phyloP scores from a whole-genome alignment of 2,113 vertebrate genomes.

The Notiomystis cincta region DNA sequence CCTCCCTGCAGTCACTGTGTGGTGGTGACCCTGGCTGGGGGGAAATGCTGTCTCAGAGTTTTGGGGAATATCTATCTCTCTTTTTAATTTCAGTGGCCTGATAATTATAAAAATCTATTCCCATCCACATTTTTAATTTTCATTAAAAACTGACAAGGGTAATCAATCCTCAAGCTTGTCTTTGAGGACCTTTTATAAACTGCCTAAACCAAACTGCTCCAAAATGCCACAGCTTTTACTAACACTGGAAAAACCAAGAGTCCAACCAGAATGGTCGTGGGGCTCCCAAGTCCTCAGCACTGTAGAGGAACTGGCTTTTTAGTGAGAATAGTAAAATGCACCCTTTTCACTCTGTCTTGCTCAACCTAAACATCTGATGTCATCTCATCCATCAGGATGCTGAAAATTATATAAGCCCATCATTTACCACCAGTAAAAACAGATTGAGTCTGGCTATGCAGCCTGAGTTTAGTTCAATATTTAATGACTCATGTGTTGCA shows the following conservation, averaged over 20 bases:
- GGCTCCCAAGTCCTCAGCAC: neutral
- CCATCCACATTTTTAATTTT: conserved; percentile 6
- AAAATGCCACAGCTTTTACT: neutral
- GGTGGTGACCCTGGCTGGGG: neutral
- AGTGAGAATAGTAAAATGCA: neutral
- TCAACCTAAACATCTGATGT: neutral
- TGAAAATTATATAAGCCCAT: conserved; percentile 32
- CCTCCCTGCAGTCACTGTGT: neutral
- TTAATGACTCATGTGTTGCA: conserved; percentile 1
- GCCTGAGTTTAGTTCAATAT: conserved; percentile 25
- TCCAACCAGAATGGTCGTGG: neutral
- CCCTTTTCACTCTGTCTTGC: neutral
- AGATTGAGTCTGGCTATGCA: neutral
- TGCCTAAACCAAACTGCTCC: neutral
- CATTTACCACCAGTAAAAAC: neutral
- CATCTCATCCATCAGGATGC: neutral
- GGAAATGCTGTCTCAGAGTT: neutral
- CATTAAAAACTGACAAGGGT: conserved; percentile 26
- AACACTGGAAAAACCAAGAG: neutral
- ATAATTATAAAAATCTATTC: conserved; percentile 22
- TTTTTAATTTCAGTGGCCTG: conserved; percentile 10
- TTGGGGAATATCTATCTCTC: neutral
- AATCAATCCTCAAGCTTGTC: conserved; percentile 6
- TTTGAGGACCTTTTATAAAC: neutral
- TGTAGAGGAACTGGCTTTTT: neutral